Evolutionary conservation across 1,140 invertebrate species (phyloP).

Genomic region (Plectrocnemia conspersa): DNA sequence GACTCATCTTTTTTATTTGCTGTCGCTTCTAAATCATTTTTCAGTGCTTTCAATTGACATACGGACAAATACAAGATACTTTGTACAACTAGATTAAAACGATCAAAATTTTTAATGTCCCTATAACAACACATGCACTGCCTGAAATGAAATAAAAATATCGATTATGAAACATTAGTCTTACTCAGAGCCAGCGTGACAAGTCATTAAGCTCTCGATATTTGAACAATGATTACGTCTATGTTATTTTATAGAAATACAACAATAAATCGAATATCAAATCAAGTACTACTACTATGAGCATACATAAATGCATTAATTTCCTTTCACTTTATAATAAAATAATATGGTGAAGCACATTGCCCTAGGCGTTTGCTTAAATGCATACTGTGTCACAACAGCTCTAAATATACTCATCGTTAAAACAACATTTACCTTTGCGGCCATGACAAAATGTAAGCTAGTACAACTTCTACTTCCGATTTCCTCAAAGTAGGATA

Average conservation of each 20-base stretch:
- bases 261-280: too few relatives aligned
- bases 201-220: not conserved
- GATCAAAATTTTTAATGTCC: constrained; percentile 84
- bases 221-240: too few relatives aligned
- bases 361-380: not conserved
- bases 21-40: constrained; percentile 52
- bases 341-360: constrained; percentile 10
- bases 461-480: constrained; percentile 63
- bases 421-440: constrained; percentile 52
- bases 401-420: too few relatives aligned
- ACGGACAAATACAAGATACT: constrained; percentile 70
- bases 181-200: not conserved
- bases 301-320: too few relatives aligned
- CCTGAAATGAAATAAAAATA: constrained; percentile 50
- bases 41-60: constrained; percentile 68
- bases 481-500: constrained; percentile 57
- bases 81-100: constrained; percentile 80
- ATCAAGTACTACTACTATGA: too few relatives aligned
- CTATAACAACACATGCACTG: constrained; percentile 92
- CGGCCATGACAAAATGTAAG: constrained; percentile 66
- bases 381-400: too few relatives aligned
- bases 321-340: too few relatives aligned
- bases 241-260: too few relatives aligned
- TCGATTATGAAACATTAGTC: constrained; percentile 9
- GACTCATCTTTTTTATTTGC: constrained; percentile 31